Percentiles rank a stretch among this genome's conserved stretches.
These are phyloP conservation scores for Bradypus variegatus DNA, from an alignment of 2,797 vertebrate species.

Conservation along the genomic window DNA sequence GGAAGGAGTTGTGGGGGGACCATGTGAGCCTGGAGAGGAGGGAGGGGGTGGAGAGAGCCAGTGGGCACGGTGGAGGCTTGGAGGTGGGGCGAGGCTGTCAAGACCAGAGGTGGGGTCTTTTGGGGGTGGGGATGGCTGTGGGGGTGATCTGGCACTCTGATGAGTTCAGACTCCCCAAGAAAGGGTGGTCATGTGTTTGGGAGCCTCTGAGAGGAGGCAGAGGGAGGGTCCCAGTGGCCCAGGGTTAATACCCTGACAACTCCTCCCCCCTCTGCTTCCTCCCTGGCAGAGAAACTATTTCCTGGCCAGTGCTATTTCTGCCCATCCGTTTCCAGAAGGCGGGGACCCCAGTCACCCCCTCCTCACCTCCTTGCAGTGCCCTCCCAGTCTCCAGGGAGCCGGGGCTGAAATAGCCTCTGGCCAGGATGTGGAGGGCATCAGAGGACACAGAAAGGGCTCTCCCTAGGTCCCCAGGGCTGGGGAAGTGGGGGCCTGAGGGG, in stretches of 20 bases:
- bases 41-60: not conserved
- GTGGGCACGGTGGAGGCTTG: not conserved
- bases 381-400: conserved; percentile 60
- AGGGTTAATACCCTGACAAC: conserved; percentile 62
- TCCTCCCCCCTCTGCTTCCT: conserved; percentile 61
- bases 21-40: not conserved
- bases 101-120: not conserved
- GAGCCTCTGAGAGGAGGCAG: not conserved
- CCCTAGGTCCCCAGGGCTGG: not conserved
- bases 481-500: rapidly evolving
- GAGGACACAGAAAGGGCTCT: conserved; percentile 19
- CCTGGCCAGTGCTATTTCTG: conserved; percentile 69
- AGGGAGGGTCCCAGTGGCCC: conserved; percentile 44
- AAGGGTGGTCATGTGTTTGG: not conserved
- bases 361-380: conserved; percentile 54
- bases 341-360: conserved; percentile 58
- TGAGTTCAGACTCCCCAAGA: not conserved
- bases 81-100: not conserved
- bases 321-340: conserved; percentile 70
- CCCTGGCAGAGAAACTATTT: conserved; percentile 65
- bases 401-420: conserved; percentile 51
- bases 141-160: not conserved
- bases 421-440: conserved; percentile 48
- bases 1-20: not conserved
- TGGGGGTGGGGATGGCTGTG: not conserved